These are phyloP conservation scores for Chorisops tibialis DNA, from an alignment of 2,888 invertebrate genomes.

Conservation along the genomic window DNA sequence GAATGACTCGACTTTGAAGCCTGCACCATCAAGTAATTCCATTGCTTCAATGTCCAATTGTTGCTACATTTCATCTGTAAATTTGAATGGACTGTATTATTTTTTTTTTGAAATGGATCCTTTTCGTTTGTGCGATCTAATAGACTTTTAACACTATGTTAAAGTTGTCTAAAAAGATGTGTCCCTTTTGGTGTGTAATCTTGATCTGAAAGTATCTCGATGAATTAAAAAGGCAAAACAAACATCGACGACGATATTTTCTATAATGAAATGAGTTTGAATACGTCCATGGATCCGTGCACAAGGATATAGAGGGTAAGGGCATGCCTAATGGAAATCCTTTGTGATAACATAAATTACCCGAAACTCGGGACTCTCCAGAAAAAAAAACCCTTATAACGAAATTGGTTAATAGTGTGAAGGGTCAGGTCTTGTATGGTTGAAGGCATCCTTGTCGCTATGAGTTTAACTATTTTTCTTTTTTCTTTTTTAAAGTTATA, in stretches of 20 bases:
- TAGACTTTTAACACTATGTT: constrained; percentile 25
- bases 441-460: constrained; percentile 1
- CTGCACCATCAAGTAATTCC: neutral
- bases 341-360: constrained; percentile 35
- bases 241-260: constrained; percentile 4
- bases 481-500: constrained; percentile 5
- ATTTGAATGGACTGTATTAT: constrained; percentile 16
- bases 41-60: neutral
- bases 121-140: constrained; percentile 9
- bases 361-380: constrained; percentile 2
- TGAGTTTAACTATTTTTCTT: neutral
- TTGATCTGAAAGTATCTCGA: neutral
- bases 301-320: too few species aligned
- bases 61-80: neutral
- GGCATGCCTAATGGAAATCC: constrained; percentile 32
- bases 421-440: constrained; percentile 1
- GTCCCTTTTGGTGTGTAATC: constrained; percentile 14
- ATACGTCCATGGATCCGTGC: neutral
- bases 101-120: constrained; percentile 3
- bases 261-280: constrained; percentile 24
- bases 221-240: constrained; percentile 25
- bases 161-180: constrained; percentile 11
- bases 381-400: constrained; percentile 17
- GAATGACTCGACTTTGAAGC: too few species aligned
- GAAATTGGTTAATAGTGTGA: constrained; percentile 15